Percentiles rank a stretch among this genome's conserved stretches.
phyloP scores from a whole-genome alignment of 2,888 invertebrate genomes.

The Diaprepes abbreviatus region DNA sequence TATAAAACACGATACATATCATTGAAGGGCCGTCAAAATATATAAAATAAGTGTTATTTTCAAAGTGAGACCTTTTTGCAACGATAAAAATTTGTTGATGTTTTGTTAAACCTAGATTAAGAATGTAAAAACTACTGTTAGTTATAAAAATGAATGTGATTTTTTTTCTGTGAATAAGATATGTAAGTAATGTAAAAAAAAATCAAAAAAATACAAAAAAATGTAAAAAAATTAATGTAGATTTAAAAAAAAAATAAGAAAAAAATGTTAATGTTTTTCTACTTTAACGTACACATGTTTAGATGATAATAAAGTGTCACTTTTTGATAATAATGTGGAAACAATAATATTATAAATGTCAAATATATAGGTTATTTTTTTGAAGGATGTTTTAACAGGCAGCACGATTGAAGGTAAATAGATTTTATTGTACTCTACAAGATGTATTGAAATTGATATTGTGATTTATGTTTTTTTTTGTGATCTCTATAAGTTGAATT shows the following conservation, averaged over 20 bases:
- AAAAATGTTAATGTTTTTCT: constrained; percentile 29
- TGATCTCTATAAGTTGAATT: constrained; percentile 37
- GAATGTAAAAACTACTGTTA: constrained; percentile 4
- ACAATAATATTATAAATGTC: constrained; percentile 41
- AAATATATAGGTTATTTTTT: constrained; percentile 30
- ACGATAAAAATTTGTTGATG: constrained; percentile 31
- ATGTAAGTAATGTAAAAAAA: constrained; percentile 13
- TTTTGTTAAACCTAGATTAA: constrained; percentile 21
- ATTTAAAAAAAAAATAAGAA: constrained; percentile 1
- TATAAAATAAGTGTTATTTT: constrained; percentile 32
- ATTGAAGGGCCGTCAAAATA: constrained; percentile 39
- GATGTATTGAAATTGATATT: constrained; percentile 11
- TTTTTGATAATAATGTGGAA: constrained; percentile 47
- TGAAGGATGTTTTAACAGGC: constrained; percentile 11
- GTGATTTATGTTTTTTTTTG: constrained; percentile 37
- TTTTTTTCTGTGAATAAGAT: constrained; percentile 26
- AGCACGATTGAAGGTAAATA: constrained; percentile 4
- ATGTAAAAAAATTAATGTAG: constrained; percentile 18
- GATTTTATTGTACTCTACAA: constrained; percentile 13
- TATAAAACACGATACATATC: constrained; percentile 45
- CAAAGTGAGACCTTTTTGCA: constrained; percentile 35
- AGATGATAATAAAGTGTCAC: constrained; percentile 36
- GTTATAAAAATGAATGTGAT: constrained; percentile 25
- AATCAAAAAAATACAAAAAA: constrained; percentile 21
- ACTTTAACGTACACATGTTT: constrained; percentile 15